Conservation (phyloP, 2,888 invertebrate species). For the Zygaena filipendulae region DNA sequence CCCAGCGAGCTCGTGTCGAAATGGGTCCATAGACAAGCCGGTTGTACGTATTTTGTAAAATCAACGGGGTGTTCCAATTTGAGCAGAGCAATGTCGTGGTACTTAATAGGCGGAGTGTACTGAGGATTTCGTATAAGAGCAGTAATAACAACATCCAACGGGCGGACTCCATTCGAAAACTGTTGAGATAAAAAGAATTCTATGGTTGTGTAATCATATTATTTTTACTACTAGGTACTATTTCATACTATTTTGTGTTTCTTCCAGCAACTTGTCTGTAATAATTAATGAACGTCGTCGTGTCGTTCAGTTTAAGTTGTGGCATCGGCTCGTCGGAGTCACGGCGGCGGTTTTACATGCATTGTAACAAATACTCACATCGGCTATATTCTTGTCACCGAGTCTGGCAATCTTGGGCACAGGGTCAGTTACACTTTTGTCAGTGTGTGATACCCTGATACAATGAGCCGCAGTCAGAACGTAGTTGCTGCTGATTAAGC, state of each 20-base stretch:
- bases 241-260: too few relatives aligned
- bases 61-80: conserved; percentile 7
- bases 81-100: conserved; percentile 11
- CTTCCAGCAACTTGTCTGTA: too few relatives aligned
- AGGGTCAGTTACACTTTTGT: conserved; percentile 7
- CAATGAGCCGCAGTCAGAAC: conserved; percentile 74
- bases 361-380: conserved; percentile 1
- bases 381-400: conserved; percentile 8
- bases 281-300: too few relatives aligned
- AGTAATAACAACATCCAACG: conserved; percentile 5
- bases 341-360: too few relatives aligned
- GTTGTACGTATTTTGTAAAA: conserved; percentile 24
- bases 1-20: conserved; percentile 21
- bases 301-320: too few relatives aligned
- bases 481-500: conserved; percentile 63
- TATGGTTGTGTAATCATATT: too few relatives aligned
- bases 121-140: conserved; percentile 4
- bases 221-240: too few relatives aligned
- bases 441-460: conserved; percentile 6
- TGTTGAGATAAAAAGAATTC: neutral
- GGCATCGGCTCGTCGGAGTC: too few relatives aligned
- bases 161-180: neutral
- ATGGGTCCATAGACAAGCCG: conserved; percentile 36
- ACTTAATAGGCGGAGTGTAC: conserved; percentile 7
- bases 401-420: conserved; percentile 12